phyloP scores from a whole-genome alignment of 2,888 invertebrate genomes.

The Phengaris arion region DNA sequence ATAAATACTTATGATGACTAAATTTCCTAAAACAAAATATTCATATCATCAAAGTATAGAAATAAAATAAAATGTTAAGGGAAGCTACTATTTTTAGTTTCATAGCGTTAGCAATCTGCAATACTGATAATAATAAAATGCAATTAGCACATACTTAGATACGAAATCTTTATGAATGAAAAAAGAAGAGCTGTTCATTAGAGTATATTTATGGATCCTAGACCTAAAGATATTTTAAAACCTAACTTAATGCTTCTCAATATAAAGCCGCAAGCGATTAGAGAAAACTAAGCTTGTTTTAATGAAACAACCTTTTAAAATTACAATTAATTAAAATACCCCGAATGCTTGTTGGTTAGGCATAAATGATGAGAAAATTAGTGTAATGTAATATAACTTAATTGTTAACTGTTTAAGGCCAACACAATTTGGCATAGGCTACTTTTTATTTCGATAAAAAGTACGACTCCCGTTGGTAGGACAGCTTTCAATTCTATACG shows the following conservation, averaged over 20 bases:
- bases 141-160: not conserved
- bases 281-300: not conserved
- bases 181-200: not conserved
- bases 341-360: no score
- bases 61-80: no score
- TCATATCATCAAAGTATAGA: no score
- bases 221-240: not conserved
- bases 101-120: not conserved
- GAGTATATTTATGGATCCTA: slow-evolving; percentile 14
- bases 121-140: slow-evolving; percentile 11
- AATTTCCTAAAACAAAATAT: no score
- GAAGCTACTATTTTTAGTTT: not conserved
- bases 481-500: not conserved
- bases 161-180: slow-evolving; percentile 10
- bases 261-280: not conserved
- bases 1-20: no score
- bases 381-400: no score
- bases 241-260: not conserved
- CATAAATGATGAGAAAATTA: no score
- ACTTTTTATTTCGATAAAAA: no score
- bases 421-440: no score
- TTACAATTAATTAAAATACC: no score
- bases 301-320: no score
- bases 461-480: not conserved
- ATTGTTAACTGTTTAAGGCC: no score